Conservation (phyloP, 1,140 invertebrate genomes). For the Drosophila leontia region DNA sequence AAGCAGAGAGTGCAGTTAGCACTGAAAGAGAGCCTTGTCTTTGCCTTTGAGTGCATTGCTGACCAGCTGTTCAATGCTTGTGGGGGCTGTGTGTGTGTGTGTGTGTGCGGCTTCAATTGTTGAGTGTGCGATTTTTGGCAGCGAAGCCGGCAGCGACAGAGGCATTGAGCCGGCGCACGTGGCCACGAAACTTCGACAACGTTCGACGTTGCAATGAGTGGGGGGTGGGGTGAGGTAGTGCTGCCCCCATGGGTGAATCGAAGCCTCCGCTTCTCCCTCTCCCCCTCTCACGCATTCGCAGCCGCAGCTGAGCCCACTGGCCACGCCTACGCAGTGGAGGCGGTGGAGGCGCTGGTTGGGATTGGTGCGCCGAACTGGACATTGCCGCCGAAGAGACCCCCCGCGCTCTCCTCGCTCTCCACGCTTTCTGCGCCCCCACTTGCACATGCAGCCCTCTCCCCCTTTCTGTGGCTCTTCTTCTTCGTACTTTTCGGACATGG, state of each 20-base stretch:
- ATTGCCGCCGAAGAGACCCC: constrained; percentile 25
- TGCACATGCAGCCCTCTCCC: background rate
- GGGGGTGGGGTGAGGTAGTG: no score
- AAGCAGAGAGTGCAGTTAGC: constrained; percentile 18
- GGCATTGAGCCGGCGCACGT: constrained; percentile 63
- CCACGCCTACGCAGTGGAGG: constrained; percentile 70
- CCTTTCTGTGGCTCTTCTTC: background rate
- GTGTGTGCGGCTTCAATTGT: constrained; percentile 23
- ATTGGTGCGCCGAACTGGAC: constrained; percentile 78
- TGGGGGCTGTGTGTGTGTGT: background rate
- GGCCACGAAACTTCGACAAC: constrained; percentile 64
- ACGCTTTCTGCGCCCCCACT: background rate
- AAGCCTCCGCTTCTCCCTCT: background rate
- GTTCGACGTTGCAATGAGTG: constrained; percentile 51
- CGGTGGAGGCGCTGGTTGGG: constrained; percentile 76
- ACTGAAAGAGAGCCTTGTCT: background rate
- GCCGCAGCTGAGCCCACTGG: constrained; percentile 62
- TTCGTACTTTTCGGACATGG: constrained; percentile 51
- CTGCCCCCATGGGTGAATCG: constrained; percentile 1
- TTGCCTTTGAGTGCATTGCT: constrained; percentile 27
- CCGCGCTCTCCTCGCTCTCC: background rate
- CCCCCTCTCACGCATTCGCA: constrained; percentile 50
- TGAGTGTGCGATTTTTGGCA: constrained; percentile 43
- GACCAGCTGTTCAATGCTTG: constrained; percentile 36
- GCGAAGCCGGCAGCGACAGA: constrained; percentile 13